Conservation (phyloP, 30 jellyfish, hydroid and myxozoan species). For the Calvadosia cruxmelitensis region DNA sequence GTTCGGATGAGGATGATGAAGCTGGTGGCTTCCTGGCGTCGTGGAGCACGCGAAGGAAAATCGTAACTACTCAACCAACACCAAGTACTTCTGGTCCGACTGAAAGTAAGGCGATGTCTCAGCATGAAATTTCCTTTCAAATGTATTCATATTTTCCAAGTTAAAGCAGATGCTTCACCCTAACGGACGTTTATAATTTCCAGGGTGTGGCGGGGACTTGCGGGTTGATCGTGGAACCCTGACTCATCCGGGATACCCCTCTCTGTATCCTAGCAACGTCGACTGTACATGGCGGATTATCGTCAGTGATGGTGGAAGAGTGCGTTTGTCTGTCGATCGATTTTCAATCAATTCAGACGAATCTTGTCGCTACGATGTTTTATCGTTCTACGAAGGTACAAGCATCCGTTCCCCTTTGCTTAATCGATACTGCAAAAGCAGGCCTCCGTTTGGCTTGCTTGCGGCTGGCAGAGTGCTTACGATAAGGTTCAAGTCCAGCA, state of each 20-base stretch:
- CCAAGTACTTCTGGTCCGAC: not conserved
- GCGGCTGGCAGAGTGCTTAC: slow-evolving; percentile 29
- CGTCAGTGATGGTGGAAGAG: slow-evolving; percentile 18
- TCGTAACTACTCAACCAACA: not conserved
- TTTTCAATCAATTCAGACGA: slow-evolving; percentile 37
- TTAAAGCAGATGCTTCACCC: no score
- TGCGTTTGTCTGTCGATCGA: slow-evolving; percentile 23
- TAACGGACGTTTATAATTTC: no score
- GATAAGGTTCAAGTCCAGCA: not conserved
- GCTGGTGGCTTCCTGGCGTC: slow-evolving; percentile 11
- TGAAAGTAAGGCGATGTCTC: not conserved
- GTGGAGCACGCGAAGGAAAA: slow-evolving; percentile 12
- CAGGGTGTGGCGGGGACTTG: not conserved
- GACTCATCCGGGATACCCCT: slow-evolving; percentile 76
- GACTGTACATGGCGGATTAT: slow-evolving; percentile 38
- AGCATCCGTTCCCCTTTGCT: slow-evolving; percentile 5
- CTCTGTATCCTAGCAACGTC: slow-evolving; percentile 11
- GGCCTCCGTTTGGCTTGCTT: slow-evolving; percentile 13
- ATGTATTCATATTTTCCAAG: no score
- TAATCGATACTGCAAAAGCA: slow-evolving; percentile 50
- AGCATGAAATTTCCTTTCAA: no score
- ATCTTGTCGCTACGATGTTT: slow-evolving; percentile 54
- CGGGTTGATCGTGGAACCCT: slow-evolving; percentile 24
- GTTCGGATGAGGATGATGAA: slow-evolving; percentile 27
- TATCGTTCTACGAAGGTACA: slow-evolving; percentile 52